Conservation (phyloP, 1,140 invertebrate genomes). For the Hylyphantes graminicola region DNA sequence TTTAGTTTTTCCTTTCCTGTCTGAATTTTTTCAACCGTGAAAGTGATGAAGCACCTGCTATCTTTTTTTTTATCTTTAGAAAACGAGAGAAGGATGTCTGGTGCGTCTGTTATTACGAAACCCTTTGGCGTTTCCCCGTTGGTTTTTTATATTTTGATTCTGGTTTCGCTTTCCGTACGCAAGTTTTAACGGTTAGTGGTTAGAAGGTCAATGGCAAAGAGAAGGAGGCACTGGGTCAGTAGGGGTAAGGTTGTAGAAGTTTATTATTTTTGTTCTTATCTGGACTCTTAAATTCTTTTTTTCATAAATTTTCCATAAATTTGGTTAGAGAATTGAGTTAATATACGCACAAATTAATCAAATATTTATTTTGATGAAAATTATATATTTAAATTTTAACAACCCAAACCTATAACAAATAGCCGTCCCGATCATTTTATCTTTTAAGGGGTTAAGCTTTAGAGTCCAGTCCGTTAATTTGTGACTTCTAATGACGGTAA, state of each 20-base stretch:
- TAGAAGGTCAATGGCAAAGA: conserved; percentile 24
- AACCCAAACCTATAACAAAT: no score
- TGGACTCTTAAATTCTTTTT: neutral
- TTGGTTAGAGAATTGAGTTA: no score
- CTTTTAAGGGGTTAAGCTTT: no score
- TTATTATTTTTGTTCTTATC: neutral
- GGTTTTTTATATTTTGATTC: conserved; percentile 23
- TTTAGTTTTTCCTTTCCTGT: conserved; percentile 21
- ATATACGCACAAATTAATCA: no score
- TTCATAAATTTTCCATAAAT: neutral
- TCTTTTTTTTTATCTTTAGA: conserved; percentile 1
- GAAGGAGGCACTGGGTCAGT: conserved; percentile 10
- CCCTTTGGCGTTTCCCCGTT: conserved; percentile 37
- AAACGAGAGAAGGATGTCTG: conserved; percentile 8
- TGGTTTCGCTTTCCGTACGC: conserved; percentile 20
- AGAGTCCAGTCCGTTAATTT: no score
- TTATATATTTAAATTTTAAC: no score
- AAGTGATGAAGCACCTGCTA: conserved; percentile 49
- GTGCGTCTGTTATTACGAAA: conserved; percentile 22
- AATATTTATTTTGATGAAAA: no score
- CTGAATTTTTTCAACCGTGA: conserved; percentile 49
- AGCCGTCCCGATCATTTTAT: no score
- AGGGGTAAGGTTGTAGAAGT: neutral
- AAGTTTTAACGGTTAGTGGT: conserved; percentile 10
- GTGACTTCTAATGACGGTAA: no score